A percentile compares a stretch with the other conserved stretches of the same genome.
Evolutionary conservation across 1,140 invertebrate genomes (phyloP).

Genomic region (Aphelenchoides besseyi): DNA sequence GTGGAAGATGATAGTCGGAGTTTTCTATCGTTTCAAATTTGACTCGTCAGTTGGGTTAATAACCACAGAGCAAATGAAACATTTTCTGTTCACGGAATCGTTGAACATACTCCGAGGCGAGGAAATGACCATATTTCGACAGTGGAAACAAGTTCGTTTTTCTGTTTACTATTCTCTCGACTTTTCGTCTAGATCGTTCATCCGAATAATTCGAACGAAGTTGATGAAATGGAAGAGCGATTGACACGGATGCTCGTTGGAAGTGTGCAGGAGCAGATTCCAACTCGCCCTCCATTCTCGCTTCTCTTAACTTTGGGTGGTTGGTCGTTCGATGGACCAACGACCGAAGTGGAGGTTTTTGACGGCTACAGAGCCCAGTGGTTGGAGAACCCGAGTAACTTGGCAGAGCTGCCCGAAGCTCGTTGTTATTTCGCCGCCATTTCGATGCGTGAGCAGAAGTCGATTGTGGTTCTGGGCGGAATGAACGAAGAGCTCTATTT

Average conservation of each 20-base stretch:
- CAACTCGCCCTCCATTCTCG: background rate
- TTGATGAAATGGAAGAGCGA: background rate
- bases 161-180: background rate
- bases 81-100: background rate
- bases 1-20: background rate
- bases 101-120: background rate
- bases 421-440: background rate
- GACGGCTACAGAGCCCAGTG: background rate
- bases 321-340: background rate
- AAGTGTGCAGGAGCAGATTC: background rate
- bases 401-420: constrained; percentile 1
- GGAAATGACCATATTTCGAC: background rate
- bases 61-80: background rate
- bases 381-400: background rate
- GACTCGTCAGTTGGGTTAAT: background rate
- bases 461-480: background rate
- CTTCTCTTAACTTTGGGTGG: background rate
- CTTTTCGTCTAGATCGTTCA: too few species aligned
- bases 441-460: background rate
- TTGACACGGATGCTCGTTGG: background rate
- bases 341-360: background rate
- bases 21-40: background rate
- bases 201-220: background rate
- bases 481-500: background rate
- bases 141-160: background rate